A percentile compares a stretch with the other conserved stretches of the same genome.
These are phyloP conservation scores for Dicycla oo DNA, from an alignment of 2,888 invertebrate species.

Conservation along the genomic window DNA sequence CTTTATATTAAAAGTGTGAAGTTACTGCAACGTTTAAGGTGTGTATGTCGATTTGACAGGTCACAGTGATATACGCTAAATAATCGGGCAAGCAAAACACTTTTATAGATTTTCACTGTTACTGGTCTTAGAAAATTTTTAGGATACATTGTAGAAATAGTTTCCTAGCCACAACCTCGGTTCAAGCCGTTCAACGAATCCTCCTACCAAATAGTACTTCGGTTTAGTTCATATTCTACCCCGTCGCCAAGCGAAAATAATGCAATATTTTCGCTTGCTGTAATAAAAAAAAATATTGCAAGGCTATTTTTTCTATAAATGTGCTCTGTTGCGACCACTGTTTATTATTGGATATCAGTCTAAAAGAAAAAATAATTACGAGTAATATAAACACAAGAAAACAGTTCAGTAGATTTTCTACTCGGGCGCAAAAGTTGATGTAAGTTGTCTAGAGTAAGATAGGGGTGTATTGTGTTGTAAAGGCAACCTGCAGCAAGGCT, in stretches of 20 bases:
- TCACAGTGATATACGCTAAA: background rate
- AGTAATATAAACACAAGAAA: constrained; percentile 48
- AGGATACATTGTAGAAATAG: background rate
- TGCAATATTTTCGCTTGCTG: background rate
- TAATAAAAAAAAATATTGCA: background rate
- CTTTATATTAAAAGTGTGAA: constrained; percentile 17
- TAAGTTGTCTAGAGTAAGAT: background rate
- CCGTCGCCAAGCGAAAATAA: background rate
- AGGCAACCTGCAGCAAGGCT: background rate
- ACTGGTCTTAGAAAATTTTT: background rate
- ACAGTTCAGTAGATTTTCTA: background rate
- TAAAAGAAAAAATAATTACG: background rate
- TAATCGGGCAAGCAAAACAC: background rate
- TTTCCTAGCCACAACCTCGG: background rate
- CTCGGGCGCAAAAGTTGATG: constrained; percentile 4
- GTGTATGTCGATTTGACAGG: background rate
- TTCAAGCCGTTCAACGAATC: background rate
- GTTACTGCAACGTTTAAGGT: constrained; percentile 22
- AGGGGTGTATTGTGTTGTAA: constrained; percentile 11
- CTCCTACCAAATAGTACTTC: background rate
- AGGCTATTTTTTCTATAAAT: background rate
- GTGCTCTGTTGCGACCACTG: background rate
- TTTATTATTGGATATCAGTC: background rate
- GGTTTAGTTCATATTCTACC: background rate
- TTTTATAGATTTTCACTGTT: background rate